Conservation (phyloP, 2,113 vertebrate genomes). For the Stercorarius parasiticus region DNA sequence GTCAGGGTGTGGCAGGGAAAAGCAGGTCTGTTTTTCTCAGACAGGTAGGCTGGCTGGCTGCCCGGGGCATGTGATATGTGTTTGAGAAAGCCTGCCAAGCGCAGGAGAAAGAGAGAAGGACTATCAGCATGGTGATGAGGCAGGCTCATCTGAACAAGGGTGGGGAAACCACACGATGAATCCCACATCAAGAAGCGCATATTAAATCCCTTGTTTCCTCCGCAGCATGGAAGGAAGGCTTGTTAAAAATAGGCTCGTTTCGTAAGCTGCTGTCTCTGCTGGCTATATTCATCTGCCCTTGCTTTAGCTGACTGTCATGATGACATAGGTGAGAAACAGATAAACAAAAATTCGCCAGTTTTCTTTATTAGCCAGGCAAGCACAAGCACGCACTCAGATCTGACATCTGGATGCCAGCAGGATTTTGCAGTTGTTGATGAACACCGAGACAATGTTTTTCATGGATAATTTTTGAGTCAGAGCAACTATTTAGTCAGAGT, state of each 20-base stretch:
- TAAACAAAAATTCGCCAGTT: slow-evolving; percentile 10
- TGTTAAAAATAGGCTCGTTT: slow-evolving; percentile 58
- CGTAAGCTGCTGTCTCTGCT: slow-evolving; percentile 31
- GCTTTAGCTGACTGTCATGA: slow-evolving; percentile 9
- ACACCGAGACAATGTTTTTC: neutral
- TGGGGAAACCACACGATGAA: slow-evolving; percentile 7
- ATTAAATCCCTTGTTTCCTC: slow-evolving; percentile 25
- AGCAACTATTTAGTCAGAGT: too few relatives aligned
- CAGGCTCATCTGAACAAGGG: neutral
- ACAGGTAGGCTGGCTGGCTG: slow-evolving; percentile 47
- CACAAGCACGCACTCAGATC: neutral
- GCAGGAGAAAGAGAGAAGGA: neutral
- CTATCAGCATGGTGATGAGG: neutral
- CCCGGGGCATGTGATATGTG: neutral
- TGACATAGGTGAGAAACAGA: slow-evolving; percentile 50
- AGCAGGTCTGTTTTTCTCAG: slow-evolving; percentile 49
- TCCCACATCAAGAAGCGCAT: neutral
- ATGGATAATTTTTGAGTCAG: neutral
- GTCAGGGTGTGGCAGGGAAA: slow-evolving; percentile 7
- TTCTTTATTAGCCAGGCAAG: slow-evolving; percentile 28
- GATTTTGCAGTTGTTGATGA: neutral
- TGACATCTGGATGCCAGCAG: neutral
- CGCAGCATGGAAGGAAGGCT: neutral
- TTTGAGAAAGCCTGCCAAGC: neutral
- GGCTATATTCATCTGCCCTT: neutral